A percentile compares a stretch with the other conserved stretches of the same genome.
Evolutionary conservation across 2,113 vertebrate genomes (phyloP).

Genomic region (Lucifuga dentata): DNA sequence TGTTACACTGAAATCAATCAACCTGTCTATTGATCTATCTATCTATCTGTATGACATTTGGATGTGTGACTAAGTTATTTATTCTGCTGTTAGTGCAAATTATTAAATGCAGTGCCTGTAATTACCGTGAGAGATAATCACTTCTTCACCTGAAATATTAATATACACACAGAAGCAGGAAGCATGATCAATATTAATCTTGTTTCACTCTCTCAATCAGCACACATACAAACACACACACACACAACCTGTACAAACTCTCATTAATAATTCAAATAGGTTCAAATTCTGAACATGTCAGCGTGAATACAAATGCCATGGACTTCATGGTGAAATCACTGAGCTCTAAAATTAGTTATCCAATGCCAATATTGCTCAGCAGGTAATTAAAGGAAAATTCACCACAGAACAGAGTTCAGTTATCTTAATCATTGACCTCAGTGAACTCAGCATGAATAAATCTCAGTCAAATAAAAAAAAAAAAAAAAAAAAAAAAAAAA

Average conservation of each 20-base stretch:
- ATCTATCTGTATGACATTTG: not conserved
- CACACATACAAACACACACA: conserved; percentile 33
- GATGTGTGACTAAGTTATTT: conserved; percentile 21
- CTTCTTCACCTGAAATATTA: conserved; percentile 78
- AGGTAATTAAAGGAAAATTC: conserved; percentile 2
- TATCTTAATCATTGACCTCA: not conserved
- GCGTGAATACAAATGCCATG: conserved; percentile 61
- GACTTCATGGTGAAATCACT: conserved; percentile 44
- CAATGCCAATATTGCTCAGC: conserved; percentile 13
- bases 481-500: too few species aligned
- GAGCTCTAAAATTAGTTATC: conserved; percentile 39
- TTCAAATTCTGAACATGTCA: conserved; percentile 56
- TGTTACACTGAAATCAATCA: not conserved
- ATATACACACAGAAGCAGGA: conserved; percentile 63
- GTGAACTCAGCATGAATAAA: not conserved
- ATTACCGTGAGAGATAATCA: conserved; percentile 72
- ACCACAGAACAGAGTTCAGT: not conserved
- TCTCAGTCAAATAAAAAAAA: too few species aligned
- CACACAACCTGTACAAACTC: conserved; percentile 31
- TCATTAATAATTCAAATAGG: conserved; percentile 77
- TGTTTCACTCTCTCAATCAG: conserved; percentile 26
- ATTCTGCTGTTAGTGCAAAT: conserved; percentile 46
- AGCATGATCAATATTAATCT: conserved; percentile 78
- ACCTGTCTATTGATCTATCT: conserved; percentile 3
- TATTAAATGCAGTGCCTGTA: conserved; percentile 53